phyloP scores from a whole-genome alignment of 2,113 vertebrate species.

The Oreocharis arfaki region DNA sequence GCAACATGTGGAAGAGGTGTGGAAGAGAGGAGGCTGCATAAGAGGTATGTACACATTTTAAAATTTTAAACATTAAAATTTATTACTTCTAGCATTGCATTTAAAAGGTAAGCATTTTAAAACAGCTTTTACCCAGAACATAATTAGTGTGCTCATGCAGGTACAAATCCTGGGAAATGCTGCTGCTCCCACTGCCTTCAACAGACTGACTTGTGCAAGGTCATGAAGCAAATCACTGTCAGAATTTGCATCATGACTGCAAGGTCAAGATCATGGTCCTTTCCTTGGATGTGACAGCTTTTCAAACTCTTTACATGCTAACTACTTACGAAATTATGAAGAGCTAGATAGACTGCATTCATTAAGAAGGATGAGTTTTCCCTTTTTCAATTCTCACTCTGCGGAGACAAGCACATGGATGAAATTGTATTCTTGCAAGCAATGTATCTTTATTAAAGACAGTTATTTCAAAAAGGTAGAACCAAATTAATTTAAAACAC shows the following conservation, averaged over 20 bases:
- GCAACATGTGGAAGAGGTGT: background rate
- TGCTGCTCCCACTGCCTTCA: background rate
- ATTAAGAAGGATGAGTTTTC: background rate
- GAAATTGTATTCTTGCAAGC: background rate
- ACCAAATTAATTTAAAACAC: background rate
- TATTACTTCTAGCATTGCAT: background rate
- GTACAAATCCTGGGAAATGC: background rate
- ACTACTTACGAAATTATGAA: background rate
- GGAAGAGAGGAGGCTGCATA: background rate
- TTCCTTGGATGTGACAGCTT: background rate
- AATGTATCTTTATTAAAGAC: background rate
- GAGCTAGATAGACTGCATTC: background rate
- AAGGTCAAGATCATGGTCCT: background rate
- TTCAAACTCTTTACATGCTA: background rate
- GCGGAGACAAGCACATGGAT: background rate
- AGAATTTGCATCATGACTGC: background rate
- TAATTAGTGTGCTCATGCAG: background rate
- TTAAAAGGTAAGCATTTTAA: background rate
- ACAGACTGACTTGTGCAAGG: background rate
- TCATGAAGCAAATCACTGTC: background rate
- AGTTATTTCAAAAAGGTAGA: background rate
- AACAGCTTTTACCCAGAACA: background rate
- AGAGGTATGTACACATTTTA: fast-evolving
- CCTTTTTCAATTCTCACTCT: background rate
- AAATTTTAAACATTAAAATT: background rate